phyloP scores from a whole-genome alignment of 35 echinoderm and acorn worm genomes.

The Hemicentrotus pulcherrimus region DNA sequence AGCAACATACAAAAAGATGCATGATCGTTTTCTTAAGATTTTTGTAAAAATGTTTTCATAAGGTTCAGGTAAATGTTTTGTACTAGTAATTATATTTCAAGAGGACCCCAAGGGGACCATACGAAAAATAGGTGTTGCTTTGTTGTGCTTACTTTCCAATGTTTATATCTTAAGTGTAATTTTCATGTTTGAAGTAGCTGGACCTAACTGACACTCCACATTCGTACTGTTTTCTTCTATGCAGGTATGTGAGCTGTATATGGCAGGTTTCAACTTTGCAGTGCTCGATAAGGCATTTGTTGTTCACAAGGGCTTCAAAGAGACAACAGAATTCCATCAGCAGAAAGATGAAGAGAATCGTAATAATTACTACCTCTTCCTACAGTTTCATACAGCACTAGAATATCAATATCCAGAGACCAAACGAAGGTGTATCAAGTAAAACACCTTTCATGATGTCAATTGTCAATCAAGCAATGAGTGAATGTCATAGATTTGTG shows the following conservation, averaged over 20 bases:
- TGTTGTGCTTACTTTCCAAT: too few relatives aligned
- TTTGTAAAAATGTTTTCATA: too few relatives aligned
- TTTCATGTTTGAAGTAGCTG: neutral
- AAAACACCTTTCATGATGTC: neutral
- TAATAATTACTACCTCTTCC: slow-evolving; percentile 74
- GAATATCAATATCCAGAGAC: slow-evolving; percentile 82
- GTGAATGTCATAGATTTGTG: neutral
- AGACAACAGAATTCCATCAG: slow-evolving; percentile 70
- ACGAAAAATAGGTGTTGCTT: too few relatives aligned
- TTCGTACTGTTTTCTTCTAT: neutral
- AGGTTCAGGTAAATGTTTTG: too few relatives aligned
- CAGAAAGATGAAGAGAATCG: slow-evolving; percentile 84
- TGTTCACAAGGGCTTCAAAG: slow-evolving; percentile 90
- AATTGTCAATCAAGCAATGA: neutral
- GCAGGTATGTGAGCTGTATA: slow-evolving; percentile 90
- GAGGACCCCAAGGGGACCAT: too few relatives aligned
- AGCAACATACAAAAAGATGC: too few relatives aligned
- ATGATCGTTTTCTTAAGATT: too few relatives aligned
- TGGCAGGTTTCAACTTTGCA: slow-evolving; percentile 88
- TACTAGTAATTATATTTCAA: too few relatives aligned
- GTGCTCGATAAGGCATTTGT: slow-evolving; percentile 88
- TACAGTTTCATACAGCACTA: slow-evolving; percentile 71
- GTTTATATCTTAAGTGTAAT: neutral
- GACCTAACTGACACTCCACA: too few relatives aligned
- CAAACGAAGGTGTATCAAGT: slow-evolving; percentile 40